Base-by-base conservation (phyloP, 2,888 invertebrate species). In the Phalera bucephala region DNA sequence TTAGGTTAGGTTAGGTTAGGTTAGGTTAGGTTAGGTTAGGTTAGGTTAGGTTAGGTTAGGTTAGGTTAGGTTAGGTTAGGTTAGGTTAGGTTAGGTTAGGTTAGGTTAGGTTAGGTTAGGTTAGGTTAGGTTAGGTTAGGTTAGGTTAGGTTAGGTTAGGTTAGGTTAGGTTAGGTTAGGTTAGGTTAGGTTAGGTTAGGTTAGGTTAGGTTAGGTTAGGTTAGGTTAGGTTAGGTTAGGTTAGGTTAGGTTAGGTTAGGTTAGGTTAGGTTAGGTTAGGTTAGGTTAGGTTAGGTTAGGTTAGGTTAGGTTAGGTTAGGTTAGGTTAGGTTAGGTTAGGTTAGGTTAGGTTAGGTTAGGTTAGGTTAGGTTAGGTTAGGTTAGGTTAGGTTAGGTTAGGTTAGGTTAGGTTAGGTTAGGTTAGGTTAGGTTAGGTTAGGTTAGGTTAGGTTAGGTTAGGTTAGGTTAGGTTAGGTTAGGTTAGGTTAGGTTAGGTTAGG, bases 131-230 rank as follows among this genome's bases (percentile, higher is more conserved):
- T 40, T 42, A 40, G 45, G 43, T 37, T 40, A 40, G 40, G 47
- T 44, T 43, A 43, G 46, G 46, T 47, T 43, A 43, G 46, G 48
- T 47, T 42, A 46, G 46, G 45, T 47, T 45, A 45, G 53, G 49
- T 51, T 48, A 51, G 54, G 50, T 48, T 48, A 50, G 51, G 51
- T 51, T 49, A 51, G 54, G 51, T 48, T 48, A 45, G 48, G 47
- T 47, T 45, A 48, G 48, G 47, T 42, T 45, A 48, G 50, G 53
- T 50, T 50, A 49, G 52, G 52, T 49, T 48, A 49, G 52, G 52
- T 49, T 48, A 49, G 47, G 53, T 47, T 50, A 48, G 50, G 53
- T 50, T 50, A 48, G 48, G 49, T 45, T 45, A 42, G 49, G 49
- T 45, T 45, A 44, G 49, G 49, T 49, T 46, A 49, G 52, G 49